phyloP scores from a whole-genome alignment of 2,888 invertebrate genomes.

The Conus canariensis region DNA sequence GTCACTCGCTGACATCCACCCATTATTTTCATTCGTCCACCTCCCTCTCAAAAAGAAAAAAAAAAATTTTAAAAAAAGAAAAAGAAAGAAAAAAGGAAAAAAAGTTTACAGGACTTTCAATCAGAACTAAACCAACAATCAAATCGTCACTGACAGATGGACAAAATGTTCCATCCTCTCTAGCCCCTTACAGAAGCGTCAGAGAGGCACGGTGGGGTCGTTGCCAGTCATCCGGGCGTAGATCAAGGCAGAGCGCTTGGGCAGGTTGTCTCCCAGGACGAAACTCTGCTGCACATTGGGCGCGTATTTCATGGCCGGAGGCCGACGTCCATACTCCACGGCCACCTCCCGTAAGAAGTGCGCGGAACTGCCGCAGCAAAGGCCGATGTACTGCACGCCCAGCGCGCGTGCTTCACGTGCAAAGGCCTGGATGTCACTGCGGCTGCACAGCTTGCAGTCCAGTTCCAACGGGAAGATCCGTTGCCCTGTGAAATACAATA shows the following conservation, averaged over 20 bases:
- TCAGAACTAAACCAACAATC: too few relatives aligned
- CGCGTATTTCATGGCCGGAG: slow-evolving; percentile 63
- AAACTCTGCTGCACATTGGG: slow-evolving; percentile 59
- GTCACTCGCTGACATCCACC: too few relatives aligned
- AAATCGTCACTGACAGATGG: too few relatives aligned
- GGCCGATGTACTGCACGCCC: slow-evolving; percentile 70
- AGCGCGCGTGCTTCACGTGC: slow-evolving; percentile 63
- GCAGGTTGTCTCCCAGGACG: neutral
- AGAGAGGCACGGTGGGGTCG: neutral
- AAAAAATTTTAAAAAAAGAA: too few relatives aligned
- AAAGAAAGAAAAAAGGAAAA: too few relatives aligned
- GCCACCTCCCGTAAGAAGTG: slow-evolving; percentile 67
- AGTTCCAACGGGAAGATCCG: slow-evolving; percentile 65
- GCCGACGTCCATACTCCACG: slow-evolving; percentile 63
- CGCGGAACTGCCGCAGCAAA: slow-evolving; percentile 73
- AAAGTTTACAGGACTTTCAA: too few relatives aligned
- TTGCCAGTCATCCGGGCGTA: slow-evolving; percentile 15
- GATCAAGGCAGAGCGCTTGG: neutral
- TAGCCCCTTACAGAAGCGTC: too few relatives aligned
- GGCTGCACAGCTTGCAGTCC: slow-evolving; percentile 55
- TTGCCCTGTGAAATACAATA: slow-evolving; percentile 54
- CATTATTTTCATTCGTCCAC: too few relatives aligned
- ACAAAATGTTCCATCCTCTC: too few relatives aligned
- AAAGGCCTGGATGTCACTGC: slow-evolving; percentile 66
- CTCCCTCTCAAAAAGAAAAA: too few relatives aligned